Evolutionary conservation across 2,113 vertebrate genomes (phyloP).

Genomic region (Kryptolebias marmoratus): DNA sequence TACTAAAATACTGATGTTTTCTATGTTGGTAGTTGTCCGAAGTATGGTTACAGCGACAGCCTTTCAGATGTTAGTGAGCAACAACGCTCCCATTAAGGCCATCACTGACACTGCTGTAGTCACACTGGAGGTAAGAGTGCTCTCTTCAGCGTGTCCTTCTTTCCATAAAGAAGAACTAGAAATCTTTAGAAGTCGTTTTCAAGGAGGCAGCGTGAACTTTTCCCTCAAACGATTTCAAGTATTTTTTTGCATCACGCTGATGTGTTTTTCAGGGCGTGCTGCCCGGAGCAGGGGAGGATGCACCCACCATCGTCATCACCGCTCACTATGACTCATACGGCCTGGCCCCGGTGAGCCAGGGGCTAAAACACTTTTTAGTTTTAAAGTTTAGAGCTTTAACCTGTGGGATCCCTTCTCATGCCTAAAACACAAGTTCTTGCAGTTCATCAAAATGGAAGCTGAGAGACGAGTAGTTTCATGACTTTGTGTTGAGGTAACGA

Average conservation of each 20-base stretch:
- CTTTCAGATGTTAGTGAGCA: slow-evolving; percentile 83
- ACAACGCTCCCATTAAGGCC: slow-evolving; percentile 75
- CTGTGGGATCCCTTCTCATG: not conserved
- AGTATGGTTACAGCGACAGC: slow-evolving; percentile 81
- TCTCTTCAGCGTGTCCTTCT: not conserved
- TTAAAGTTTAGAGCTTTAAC: not conserved
- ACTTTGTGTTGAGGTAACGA: no score
- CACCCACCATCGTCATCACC: slow-evolving; percentile 79
- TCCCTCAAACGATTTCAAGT: not conserved
- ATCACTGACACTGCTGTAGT: slow-evolving; percentile 70
- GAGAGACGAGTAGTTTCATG: no score
- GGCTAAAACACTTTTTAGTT: not conserved
- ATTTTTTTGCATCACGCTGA: not conserved
- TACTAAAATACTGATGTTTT: not conserved
- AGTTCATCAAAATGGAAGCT: no score
- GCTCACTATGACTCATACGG: slow-evolving; percentile 84
- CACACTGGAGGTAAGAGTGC: slow-evolving; percentile 79
- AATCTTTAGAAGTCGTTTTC: accelerated
- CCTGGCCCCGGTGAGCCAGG: slow-evolving; percentile 78
- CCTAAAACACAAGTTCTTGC: not conserved
- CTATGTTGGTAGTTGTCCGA: slow-evolving; percentile 72
- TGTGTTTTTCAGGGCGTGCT: slow-evolving; percentile 76
- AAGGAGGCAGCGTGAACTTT: not conserved
- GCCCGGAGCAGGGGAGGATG: slow-evolving; percentile 72
- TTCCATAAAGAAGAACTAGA: not conserved